phyloP scores from a whole-genome alignment of 2,797 vertebrate species.

The Scleropages formosus region DNA sequence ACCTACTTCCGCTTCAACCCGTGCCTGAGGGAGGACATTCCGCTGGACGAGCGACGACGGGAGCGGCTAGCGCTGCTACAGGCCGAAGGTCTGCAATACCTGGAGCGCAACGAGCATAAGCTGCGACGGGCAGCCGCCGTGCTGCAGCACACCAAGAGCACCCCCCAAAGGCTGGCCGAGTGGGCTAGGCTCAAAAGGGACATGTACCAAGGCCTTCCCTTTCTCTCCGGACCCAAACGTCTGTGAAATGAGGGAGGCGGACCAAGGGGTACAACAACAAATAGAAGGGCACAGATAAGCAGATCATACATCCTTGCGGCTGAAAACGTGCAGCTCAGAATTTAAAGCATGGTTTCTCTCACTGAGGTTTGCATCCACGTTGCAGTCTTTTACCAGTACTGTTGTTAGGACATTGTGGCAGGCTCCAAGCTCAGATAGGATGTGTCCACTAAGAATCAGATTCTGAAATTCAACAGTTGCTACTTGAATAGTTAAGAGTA shows the following conservation, averaged over 20 bases:
- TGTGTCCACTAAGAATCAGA: background rate
- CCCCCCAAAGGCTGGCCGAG: slow-evolving; percentile 76
- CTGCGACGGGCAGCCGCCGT: slow-evolving; percentile 78
- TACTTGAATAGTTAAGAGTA: background rate
- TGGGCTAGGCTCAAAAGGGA: slow-evolving; percentile 80
- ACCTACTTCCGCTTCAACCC: slow-evolving; percentile 97
- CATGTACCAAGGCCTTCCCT: slow-evolving; percentile 78
- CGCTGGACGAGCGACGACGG: slow-evolving; percentile 86
- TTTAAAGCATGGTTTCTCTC: background rate
- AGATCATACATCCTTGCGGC: too few relatives aligned
- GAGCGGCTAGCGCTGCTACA: slow-evolving; percentile 85
- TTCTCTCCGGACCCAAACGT: slow-evolving; percentile 57
- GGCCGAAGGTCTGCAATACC: slow-evolving; percentile 78
- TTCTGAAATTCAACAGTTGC: background rate
- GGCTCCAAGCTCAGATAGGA: background rate
- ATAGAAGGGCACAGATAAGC: too few relatives aligned
- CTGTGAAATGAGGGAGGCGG: background rate
- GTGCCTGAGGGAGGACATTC: slow-evolving; percentile 84
- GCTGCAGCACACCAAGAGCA: slow-evolving; percentile 78
- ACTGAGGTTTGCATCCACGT: background rate
- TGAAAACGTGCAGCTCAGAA: too few relatives aligned
- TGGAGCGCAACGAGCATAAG: slow-evolving; percentile 90
- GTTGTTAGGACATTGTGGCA: too few relatives aligned
- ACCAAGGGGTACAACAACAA: too few relatives aligned
- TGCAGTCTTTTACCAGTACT: too few relatives aligned